Evolutionary conservation across 2,113 vertebrate species (phyloP).

Genomic region (Rhinolophus ferrumequinum): DNA sequence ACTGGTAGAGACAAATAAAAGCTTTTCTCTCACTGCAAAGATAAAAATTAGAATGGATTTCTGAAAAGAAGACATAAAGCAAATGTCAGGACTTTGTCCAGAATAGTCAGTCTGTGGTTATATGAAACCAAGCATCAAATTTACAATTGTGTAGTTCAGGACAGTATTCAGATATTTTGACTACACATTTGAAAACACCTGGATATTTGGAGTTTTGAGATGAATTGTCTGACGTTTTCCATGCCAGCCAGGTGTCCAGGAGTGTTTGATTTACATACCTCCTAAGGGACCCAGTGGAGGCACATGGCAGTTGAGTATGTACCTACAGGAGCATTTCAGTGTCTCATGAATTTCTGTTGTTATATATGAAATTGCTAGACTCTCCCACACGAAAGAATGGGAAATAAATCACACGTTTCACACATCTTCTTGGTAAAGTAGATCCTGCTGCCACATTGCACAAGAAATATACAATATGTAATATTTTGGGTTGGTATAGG

Average conservation of each 20-base stretch:
- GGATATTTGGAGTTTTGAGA: not conserved
- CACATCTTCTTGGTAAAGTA: not conserved
- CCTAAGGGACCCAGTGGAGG: not conserved
- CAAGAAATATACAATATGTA: not conserved
- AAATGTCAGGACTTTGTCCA: not conserved
- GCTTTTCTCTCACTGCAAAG: not conserved
- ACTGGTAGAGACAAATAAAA: not conserved
- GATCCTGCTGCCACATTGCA: not conserved
- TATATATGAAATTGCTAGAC: not conserved
- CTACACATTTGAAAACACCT: not conserved
- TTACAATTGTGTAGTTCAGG: not conserved
- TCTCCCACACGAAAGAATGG: not conserved
- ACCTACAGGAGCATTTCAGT: not conserved
- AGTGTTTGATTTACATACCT: not conserved
- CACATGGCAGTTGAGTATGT: not conserved
- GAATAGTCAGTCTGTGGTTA: not conserved
- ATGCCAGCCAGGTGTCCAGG: not conserved
- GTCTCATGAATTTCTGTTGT: not conserved
- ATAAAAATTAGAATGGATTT: not conserved
- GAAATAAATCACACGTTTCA: slow-evolving; percentile 32
- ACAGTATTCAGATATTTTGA: not conserved
- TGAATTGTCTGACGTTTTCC: not conserved
- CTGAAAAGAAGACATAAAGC: not conserved
- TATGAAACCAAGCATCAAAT: not conserved
- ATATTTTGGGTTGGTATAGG: slow-evolving; percentile 44